phyloP scores from a whole-genome alignment of 1,140 invertebrate species.

The Bombus superbus region DNA sequence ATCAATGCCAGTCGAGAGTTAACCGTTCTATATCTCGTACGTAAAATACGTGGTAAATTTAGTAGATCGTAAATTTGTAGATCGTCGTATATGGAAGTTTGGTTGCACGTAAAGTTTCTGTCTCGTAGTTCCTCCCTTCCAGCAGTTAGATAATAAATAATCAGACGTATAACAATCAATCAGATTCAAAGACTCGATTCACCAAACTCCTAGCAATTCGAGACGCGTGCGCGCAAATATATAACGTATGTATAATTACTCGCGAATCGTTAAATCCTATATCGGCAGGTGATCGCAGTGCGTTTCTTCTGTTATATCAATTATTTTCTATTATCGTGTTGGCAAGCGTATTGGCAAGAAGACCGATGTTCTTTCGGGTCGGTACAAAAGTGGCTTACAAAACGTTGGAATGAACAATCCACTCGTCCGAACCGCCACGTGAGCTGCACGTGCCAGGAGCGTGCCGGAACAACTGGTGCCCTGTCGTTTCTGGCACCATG shows the following conservation, averaged over 20 bases:
- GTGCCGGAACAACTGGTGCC: slow-evolving; percentile 80
- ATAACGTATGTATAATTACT: not conserved
- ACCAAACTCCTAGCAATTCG: accelerated
- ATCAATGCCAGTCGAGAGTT: too few relatives aligned
- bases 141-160: accelerated
- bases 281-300: not conserved
- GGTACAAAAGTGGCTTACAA: slow-evolving; percentile 24
- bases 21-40: too few relatives aligned
- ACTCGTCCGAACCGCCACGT: slow-evolving; percentile 76
- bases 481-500: slow-evolving; percentile 75
- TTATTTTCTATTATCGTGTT: slow-evolving; percentile 58
- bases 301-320: slow-evolving; percentile 41
- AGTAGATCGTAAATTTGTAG: too few relatives aligned
- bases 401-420: slow-evolving; percentile 82
- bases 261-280: not conserved
- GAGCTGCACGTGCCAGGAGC: slow-evolving; percentile 78
- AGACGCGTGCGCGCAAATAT: not conserved
- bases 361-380: slow-evolving; percentile 41
- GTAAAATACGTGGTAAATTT: too few relatives aligned
- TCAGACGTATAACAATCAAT: not conserved
- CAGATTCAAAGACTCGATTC: not conserved
- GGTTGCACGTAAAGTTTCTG: too few relatives aligned
- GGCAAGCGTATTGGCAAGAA: slow-evolving; percentile 25
- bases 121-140: too few relatives aligned
- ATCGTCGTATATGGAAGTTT: too few relatives aligned